These are phyloP conservation scores for Tenthredo notha DNA, from an alignment of 2,888 invertebrate species.

Conservation along the genomic window DNA sequence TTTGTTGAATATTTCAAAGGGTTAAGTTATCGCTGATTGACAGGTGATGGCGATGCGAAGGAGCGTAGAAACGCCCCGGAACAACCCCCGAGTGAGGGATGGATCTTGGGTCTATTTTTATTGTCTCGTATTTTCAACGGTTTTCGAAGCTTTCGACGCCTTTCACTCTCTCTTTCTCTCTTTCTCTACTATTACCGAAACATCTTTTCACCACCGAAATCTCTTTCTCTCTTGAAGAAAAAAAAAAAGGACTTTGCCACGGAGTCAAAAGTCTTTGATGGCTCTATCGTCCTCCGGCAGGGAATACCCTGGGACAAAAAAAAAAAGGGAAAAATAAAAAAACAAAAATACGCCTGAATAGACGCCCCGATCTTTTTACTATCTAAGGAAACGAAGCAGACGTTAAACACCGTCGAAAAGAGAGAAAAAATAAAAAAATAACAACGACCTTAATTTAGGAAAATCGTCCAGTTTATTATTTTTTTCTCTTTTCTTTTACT, in stretches of 20 bases:
- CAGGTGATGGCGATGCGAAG: conserved; percentile 17
- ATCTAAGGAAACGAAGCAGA: not conserved
- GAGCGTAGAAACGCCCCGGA: not conserved
- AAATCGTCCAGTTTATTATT: not conserved
- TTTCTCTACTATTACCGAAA: conserved; percentile 12
- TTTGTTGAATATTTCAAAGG: conserved; percentile 50
- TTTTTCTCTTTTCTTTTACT: not conserved
- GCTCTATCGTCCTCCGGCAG: conserved; percentile 28
- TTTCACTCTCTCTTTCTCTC: not conserved
- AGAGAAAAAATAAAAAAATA: not conserved
- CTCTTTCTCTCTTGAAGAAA: not conserved
- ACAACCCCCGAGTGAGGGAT: conserved; percentile 34
- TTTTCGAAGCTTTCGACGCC: conserved; percentile 37
- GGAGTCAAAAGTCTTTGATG: conserved; percentile 38
- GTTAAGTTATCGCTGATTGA: conserved; percentile 50
- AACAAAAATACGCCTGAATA: not conserved
- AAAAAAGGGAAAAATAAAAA: not conserved
- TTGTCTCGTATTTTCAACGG: conserved; percentile 28
- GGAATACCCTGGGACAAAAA: not conserved
- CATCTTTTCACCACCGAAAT: conserved; percentile 13
- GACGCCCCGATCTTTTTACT: not conserved
- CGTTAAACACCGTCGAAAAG: not conserved
- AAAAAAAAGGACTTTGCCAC: not conserved
- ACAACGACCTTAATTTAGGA: not conserved
- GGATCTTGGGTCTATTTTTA: conserved; percentile 40